Percentiles rank a stretch among this genome's conserved stretches.
Conservation (phyloP, 2,797 vertebrate genomes). For the Sebastes diploproa region DNA sequence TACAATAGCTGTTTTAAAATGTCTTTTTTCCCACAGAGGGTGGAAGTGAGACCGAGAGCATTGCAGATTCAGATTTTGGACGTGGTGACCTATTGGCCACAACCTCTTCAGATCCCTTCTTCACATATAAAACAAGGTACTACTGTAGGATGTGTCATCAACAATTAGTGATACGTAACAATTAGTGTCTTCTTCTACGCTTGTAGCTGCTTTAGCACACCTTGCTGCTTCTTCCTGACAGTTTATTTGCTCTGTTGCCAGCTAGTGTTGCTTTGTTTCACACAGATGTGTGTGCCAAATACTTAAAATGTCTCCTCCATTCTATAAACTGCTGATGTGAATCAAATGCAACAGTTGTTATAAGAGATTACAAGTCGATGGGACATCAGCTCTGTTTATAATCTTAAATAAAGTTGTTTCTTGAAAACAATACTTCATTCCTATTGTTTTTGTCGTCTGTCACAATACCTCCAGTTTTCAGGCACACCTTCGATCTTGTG, state of each 20-base stretch:
- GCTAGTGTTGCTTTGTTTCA: not conserved
- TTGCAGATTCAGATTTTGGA: slow-evolving; percentile 90
- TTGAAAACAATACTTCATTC: not conserved
- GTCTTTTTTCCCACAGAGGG: slow-evolving; percentile 78
- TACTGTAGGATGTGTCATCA: not conserved
- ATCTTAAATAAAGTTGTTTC: not conserved
- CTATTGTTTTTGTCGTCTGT: not conserved
- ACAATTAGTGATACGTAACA: not conserved
- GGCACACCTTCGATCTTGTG: not conserved
- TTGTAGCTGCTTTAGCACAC: not conserved
- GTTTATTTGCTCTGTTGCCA: not conserved
- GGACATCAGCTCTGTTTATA: not conserved
- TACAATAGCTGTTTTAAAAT: not conserved
- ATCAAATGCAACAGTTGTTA: not conserved
- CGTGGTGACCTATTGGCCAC: slow-evolving; percentile 88
- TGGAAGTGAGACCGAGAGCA: slow-evolving; percentile 92
- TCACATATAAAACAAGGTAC: slow-evolving; percentile 87
- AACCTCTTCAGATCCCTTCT: slow-evolving; percentile 89
- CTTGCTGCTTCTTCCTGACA: not conserved
- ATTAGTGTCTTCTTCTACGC: not conserved
- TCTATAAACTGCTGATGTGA: not conserved
- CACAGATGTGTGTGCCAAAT: not conserved
- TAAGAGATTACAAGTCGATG: not conserved
- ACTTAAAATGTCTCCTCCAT: not conserved
- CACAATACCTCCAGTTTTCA: not conserved